These are phyloP conservation scores for Oscheius onirici DNA, from an alignment of 2,888 invertebrate species.

Conservation along the genomic window DNA sequence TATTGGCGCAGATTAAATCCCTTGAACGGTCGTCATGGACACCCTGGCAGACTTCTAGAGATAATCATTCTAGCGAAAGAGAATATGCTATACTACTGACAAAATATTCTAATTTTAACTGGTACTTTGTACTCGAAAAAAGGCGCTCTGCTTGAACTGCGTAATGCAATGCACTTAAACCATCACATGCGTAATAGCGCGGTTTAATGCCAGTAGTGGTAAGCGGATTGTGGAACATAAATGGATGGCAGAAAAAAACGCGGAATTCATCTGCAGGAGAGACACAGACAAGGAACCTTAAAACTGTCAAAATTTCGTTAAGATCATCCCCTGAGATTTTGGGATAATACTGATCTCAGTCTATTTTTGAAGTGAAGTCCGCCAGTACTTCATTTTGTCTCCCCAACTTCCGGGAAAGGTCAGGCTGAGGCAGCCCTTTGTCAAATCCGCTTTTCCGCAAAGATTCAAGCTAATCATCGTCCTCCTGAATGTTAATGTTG, in stretches of 20 bases:
- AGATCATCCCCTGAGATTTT: too few species aligned
- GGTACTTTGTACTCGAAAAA: background rate
- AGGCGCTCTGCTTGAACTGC: background rate
- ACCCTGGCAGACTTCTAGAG: background rate
- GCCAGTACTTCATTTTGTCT: too few species aligned
- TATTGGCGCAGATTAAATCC: conserved; percentile 25
- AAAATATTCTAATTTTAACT: background rate
- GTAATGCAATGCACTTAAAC: background rate
- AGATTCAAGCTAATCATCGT: too few species aligned
- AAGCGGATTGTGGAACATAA: conserved; percentile 12
- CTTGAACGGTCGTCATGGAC: conserved; percentile 29
- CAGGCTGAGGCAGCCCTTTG: too few species aligned
- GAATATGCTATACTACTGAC: too few species aligned
- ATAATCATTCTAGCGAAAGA: conserved; percentile 1
- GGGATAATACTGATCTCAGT: too few species aligned
- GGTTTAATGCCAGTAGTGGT: conserved; percentile 9
- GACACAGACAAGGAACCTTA: too few species aligned
- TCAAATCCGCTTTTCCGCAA: too few species aligned
- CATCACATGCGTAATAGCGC: conserved; percentile 10
- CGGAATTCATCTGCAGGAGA: too few species aligned
- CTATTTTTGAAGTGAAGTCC: background rate
- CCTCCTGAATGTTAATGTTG: background rate
- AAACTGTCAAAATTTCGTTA: too few species aligned
- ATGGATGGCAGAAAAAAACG: background rate
- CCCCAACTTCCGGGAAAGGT: conserved; percentile 15